Evolutionary conservation across 1,140 invertebrate genomes (phyloP), one percentile per base, ranked within the genome.

Genomic region (Pararge aegeria): DNA sequence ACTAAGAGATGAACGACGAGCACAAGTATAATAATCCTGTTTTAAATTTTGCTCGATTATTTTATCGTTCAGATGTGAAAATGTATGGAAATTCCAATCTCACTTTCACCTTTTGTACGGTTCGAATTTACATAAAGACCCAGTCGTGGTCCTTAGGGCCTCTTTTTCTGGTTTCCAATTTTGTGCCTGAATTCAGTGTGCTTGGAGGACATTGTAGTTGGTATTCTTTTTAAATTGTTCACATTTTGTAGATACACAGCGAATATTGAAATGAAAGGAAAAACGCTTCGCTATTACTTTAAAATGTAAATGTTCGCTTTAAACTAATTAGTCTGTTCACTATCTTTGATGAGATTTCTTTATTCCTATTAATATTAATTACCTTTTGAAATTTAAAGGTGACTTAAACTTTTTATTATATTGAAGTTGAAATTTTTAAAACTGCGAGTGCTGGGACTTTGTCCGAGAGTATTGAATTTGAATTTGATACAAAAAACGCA

Each of bases 61-160:
- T 40, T 40, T 9, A 40, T 15, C 38, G 16, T 15, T 4, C 13
- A 15, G 16, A 5, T 5, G 38, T 40, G 38, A 40, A 40, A 40
- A 40, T 40, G 6, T 10, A 18, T 40, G 38, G 42, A 20, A 46
- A 46, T 20, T 46, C 18, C 18, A 7, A 46, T 19, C 42, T 20
- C 42, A 20, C 15, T 46, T 46, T 46, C 19, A 46, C 42, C 16
- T 20, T 46, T 46, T 46, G 42, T 46, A 46, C 16, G 20, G 16
- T 46, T 4, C 18, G 18, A 46, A 46, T 46, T 46, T 46, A 20
- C 42, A 46, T 46, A 46, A 46, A 46, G 42, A 46, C 42, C 19
- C 42, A 19, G 19, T 46, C 19, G 42, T n/a, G 19, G 42, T 46
- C 42, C 42, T 46, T 46, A 20, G 42, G 42, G 42, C 42, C 42